Base-by-base conservation (phyloP, 1,140 invertebrate species). In the Drosophila obscura region DNA sequence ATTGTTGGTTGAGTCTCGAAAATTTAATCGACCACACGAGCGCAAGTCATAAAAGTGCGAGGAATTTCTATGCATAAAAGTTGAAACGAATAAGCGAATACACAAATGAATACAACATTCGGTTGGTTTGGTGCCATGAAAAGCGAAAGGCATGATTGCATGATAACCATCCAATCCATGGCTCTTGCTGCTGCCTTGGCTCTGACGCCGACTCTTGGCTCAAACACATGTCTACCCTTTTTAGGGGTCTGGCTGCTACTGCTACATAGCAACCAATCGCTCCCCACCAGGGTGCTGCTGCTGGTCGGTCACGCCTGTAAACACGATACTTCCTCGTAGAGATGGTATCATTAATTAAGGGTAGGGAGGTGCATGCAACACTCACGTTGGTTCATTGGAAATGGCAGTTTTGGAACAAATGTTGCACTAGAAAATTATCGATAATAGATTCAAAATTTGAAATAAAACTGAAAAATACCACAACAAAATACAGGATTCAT, bases 1-100 rank as follows among this genome's bases (percentile, higher is more conserved):
- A 74, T 74, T 74, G 72, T 58, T 74, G 43, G 73, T 58, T 35
- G 35, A 39, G 35, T 39, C 35, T 39, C 35, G 41, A 77, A 77
- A 77, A 63, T 69, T 88, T 82, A 87, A 87, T 88, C 82, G 75
- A 56, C 83, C 77, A 69, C 83, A 88, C 82, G 75, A 87, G 82
- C 72, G 41, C 35, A 11, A 62, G 79, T 77, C 83, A 51, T 88
- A 88, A 88, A 85, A 65, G 52, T 84, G 73, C 48, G 80, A 39
- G 35, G 80, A 84, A 84, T 84, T 80, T 77, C 65, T 79, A 55
- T 69, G 59, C 51, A 63, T 51, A 57, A 82, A 81, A 76, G 68
- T 62, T 64, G 62, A 62, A 62, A 67, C 43, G 35, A 48, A 43
- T 22, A 61, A 13, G 13, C 45, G 46, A 24, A 57, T 24, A 57